Conservation (phyloP, 2,113 vertebrate species). For the Epinephelus cyanopodus region DNA sequence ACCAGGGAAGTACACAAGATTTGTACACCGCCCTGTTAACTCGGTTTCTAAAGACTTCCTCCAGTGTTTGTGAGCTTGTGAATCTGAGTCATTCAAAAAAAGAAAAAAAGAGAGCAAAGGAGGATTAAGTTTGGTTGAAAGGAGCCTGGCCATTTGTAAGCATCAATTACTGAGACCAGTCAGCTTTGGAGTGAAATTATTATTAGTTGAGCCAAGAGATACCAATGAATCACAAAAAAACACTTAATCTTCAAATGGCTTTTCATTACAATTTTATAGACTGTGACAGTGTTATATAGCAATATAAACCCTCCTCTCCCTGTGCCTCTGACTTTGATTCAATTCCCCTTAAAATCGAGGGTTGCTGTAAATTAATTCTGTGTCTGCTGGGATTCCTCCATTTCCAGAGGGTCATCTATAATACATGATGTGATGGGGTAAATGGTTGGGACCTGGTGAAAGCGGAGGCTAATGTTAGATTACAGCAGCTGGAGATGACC, state of each 20-base stretch:
- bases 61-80: constrained; percentile 53
- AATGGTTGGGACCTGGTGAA: constrained; percentile 74
- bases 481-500: constrained; percentile 77
- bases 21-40: constrained; percentile 34
- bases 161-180: constrained; percentile 68
- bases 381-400: constrained; percentile 72
- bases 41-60: constrained; percentile 44
- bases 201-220: constrained; percentile 77
- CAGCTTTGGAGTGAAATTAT: constrained; percentile 66
- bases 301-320: constrained; percentile 45
- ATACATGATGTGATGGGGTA: constrained; percentile 77
- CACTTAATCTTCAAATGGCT: constrained; percentile 76
- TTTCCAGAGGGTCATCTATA: constrained; percentile 77
- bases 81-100: constrained; percentile 55
- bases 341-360: constrained; percentile 70
- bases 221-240: constrained; percentile 73
- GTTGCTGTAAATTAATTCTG: constrained; percentile 75
- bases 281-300: constrained; percentile 73
- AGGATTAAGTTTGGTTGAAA: constrained; percentile 73
- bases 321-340: constrained; percentile 71
- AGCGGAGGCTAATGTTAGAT: constrained; percentile 72
- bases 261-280: constrained; percentile 81
- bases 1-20: constrained; percentile 39
- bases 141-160: constrained; percentile 60
- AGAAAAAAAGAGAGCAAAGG: constrained; percentile 43